These are phyloP conservation scores for Spodoptera frugiperda DNA, from an alignment of 1,140 invertebrate genomes.

Conservation along the genomic window DNA sequence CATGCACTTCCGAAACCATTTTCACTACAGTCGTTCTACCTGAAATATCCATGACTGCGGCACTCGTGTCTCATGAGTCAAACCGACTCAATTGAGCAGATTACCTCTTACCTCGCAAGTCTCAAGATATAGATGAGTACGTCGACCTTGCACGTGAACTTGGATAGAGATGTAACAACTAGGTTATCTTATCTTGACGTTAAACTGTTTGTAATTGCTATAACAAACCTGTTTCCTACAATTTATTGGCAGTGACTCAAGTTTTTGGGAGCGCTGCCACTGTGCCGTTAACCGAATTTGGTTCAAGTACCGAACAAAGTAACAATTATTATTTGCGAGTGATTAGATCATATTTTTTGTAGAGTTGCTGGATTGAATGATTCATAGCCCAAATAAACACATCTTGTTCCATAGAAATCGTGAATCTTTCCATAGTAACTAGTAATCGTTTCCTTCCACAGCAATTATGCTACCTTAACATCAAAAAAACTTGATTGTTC, in stretches of 20 bases:
- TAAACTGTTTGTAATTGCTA: conserved; percentile 36
- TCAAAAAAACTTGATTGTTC: conserved; percentile 9
- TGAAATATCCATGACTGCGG: conserved; percentile 21
- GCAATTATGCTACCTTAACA: not conserved
- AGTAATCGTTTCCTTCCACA: not conserved
- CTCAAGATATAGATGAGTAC: not conserved
- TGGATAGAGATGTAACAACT: conserved; percentile 26
- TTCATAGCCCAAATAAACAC: too few species aligned
- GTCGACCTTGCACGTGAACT: conserved; percentile 46
- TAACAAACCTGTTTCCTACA: conserved; percentile 15
- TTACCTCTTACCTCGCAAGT: conserved; percentile 11
- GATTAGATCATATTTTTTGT: conserved; percentile 1
- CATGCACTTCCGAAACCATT: conserved; percentile 34
- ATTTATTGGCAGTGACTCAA: conserved; percentile 29
- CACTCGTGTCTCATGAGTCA: not conserved
- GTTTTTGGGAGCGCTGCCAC: conserved; percentile 3
- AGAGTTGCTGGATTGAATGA: too few species aligned
- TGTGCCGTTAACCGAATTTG: conserved; percentile 16
- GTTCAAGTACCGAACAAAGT: not conserved
- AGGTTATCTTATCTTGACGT: conserved; percentile 46
- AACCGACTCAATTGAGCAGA: conserved; percentile 15
- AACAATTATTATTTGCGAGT: not conserved
- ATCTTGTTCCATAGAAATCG: too few species aligned
- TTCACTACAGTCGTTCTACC: not conserved
- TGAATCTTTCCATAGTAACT: too few species aligned